Percentiles rank a stretch among this genome's conserved stretches.
These are phyloP conservation scores for Frankliniella fusca DNA, from an alignment of 2,888 invertebrate species.

Conservation along the genomic window DNA sequence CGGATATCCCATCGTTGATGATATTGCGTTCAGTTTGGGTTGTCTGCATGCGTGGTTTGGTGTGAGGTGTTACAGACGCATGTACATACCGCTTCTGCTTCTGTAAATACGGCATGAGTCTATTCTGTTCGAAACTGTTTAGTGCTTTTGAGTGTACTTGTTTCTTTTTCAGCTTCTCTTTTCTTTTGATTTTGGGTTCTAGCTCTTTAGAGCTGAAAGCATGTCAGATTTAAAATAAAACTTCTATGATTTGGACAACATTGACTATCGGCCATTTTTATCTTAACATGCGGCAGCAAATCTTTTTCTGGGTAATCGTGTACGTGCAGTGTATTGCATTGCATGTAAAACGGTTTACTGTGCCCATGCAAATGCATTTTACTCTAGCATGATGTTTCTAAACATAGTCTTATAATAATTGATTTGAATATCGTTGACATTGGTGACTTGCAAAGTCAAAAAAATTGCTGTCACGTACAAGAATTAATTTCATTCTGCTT, in stretches of 20 bases:
- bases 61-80: background rate
- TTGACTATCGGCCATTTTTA: background rate
- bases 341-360: background rate
- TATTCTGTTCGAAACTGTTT: background rate
- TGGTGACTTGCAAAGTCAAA: background rate
- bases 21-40: no score
- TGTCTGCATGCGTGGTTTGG: no score
- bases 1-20: no score
- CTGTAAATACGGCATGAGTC: background rate
- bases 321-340: background rate
- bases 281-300: no score
- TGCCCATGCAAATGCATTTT: background rate
- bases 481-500: conserved; percentile 23
- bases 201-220: background rate
- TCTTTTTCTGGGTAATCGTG: background rate
- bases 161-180: background rate
- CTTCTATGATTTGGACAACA: background rate
- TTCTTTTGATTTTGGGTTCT: background rate
- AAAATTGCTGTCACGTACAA: background rate
- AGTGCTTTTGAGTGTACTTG: background rate
- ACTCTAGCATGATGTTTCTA: background rate
- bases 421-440: background rate
- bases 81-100: background rate
- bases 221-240: background rate
- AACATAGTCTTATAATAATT: background rate